phyloP scores from a whole-genome alignment of 2,113 vertebrate genomes.

The Cricetomys ansorgei region DNA sequence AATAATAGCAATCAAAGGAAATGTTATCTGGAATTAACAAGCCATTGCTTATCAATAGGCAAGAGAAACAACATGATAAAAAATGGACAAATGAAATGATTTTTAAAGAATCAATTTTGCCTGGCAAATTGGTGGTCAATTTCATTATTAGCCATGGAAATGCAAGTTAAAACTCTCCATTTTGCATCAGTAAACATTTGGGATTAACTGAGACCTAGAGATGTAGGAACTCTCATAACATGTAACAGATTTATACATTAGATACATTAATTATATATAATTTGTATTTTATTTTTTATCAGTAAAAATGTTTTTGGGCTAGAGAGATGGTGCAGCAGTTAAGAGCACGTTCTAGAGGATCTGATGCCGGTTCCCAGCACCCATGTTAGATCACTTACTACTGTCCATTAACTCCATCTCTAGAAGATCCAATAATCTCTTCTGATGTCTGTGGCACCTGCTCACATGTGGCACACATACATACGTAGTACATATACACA shows the following conservation, averaged over 20 bases:
- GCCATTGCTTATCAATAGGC: not conserved
- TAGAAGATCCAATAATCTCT: not conserved
- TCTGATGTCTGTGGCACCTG: not conserved
- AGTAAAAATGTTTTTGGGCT: not conserved
- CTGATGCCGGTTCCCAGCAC: not conserved
- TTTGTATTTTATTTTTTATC: constrained; percentile 1
- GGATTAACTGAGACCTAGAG: not conserved
- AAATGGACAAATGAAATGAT: not conserved
- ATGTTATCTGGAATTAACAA: too few relatives aligned
- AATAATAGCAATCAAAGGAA: not conserved
- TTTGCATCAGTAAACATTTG: not conserved
- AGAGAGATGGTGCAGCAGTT: too few relatives aligned
- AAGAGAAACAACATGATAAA: not conserved
- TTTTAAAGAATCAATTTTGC: constrained; percentile 4
- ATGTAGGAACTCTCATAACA: not conserved
- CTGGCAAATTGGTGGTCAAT: not conserved
- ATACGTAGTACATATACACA: not conserved
- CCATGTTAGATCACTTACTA: not conserved
- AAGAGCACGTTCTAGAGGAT: not conserved
- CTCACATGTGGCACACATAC: not conserved
- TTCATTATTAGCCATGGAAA: not conserved
- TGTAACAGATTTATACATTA: not conserved
- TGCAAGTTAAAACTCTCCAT: not conserved
- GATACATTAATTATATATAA: not conserved
- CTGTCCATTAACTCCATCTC: not conserved